Conservation (phyloP, 2,113 vertebrate species). For the Nettapus auritus region DNA sequence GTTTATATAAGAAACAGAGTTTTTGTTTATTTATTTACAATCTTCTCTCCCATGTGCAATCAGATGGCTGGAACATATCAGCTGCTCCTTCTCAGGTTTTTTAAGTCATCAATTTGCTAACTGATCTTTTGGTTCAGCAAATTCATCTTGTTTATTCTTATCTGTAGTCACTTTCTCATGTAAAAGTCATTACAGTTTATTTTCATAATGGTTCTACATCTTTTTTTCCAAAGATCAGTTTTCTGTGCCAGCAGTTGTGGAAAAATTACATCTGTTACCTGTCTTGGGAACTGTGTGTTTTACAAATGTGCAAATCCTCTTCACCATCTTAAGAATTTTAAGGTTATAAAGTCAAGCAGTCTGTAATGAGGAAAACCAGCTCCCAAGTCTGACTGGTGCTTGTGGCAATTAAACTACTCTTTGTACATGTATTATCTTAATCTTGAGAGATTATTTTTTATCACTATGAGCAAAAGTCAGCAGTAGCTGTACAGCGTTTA, state of each 20-base stretch:
- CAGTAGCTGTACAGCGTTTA: not conserved
- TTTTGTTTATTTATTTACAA: not conserved
- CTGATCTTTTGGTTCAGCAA: not conserved
- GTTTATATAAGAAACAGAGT: not conserved
- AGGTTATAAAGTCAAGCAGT: not conserved
- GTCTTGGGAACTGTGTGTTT: not conserved
- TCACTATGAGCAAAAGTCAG: not conserved
- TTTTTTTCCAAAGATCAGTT: conserved; percentile 13
- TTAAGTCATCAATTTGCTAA: conserved; percentile 1
- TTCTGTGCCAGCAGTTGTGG: not conserved
- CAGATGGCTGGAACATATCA: conserved; percentile 53
- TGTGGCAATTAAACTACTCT: not conserved
- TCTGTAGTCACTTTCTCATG: not conserved
- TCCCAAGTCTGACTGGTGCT: not conserved
- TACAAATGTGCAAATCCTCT: not conserved
- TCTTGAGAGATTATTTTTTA: not conserved
- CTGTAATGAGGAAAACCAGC: not conserved
- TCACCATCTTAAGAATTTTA: not conserved
- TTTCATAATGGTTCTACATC: not conserved
- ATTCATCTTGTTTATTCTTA: conserved; percentile 30
- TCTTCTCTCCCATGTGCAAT: conserved; percentile 34
- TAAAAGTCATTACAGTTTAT: conserved; percentile 9
- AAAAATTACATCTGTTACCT: not conserved
- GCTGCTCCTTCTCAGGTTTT: conserved; percentile 49
- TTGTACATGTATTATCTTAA: not conserved